Percentiles rank a stretch among this genome's conserved stretches.
Evolutionary conservation across 2,888 invertebrate species (phyloP).

Genomic region (Drosophila putrida): DNA sequence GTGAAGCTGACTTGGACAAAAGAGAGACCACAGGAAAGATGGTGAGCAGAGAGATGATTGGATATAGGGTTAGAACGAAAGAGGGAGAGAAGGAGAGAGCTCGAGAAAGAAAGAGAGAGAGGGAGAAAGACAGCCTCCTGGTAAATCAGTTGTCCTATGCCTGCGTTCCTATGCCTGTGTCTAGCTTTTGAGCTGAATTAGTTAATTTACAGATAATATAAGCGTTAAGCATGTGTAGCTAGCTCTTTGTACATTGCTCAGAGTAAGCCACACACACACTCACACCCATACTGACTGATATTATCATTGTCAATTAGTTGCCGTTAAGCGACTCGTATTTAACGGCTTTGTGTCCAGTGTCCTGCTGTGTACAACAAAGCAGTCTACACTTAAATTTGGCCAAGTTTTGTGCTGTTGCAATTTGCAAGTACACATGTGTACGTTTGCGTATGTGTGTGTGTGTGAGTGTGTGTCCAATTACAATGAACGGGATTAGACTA

Average conservation of each 20-base stretch:
- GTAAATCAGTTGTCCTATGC: slow-evolving; percentile 13
- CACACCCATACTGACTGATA: slow-evolving; percentile 5
- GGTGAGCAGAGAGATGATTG: neutral
- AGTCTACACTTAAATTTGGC: slow-evolving; percentile 15
- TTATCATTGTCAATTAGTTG: slow-evolving; percentile 72
- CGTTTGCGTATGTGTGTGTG: slow-evolving; percentile 15
- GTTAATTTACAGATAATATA: slow-evolving; percentile 76
- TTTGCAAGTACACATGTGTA: slow-evolving; percentile 29
- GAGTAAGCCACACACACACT: slow-evolving; percentile 14
- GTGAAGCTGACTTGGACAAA: slow-evolving; percentile 14
- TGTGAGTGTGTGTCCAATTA: slow-evolving; percentile 63
- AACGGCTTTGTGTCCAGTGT: slow-evolving; percentile 51
- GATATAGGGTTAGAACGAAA: too few species aligned
- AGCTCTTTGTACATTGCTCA: slow-evolving; percentile 29
- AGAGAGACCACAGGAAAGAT: slow-evolving; percentile 7
- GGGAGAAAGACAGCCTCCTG: neutral
- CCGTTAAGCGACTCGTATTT: slow-evolving; percentile 62
- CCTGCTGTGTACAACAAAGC: slow-evolving; percentile 52
- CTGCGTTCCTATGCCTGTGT: slow-evolving; percentile 20
- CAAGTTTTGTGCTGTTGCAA: slow-evolving; percentile 43
- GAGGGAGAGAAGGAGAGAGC: neutral
- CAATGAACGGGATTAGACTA: slow-evolving; percentile 73
- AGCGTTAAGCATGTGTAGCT: slow-evolving; percentile 62
- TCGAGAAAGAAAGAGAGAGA: neutral
- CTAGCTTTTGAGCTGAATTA: slow-evolving; percentile 55